Conservation (phyloP, 92 coral and sea anemone genomes). For the Desmophyllum pertusum region DNA sequence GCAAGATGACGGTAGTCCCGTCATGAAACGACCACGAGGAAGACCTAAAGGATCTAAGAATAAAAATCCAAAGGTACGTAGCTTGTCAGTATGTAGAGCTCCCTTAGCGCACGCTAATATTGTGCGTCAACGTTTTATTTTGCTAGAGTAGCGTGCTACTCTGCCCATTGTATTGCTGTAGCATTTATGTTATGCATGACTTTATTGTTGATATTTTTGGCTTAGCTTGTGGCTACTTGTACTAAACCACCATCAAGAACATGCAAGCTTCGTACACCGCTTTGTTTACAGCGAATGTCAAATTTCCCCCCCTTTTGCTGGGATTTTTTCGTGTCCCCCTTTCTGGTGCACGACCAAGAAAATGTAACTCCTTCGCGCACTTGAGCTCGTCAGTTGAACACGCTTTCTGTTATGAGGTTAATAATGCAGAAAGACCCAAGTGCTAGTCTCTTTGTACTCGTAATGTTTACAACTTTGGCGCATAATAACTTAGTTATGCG, state of each 20-base stretch:
- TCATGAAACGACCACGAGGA: slow-evolving; percentile 84
- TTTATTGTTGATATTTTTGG: slow-evolving; percentile 23
- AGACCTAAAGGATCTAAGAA: slow-evolving; percentile 96
- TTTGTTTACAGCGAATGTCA: background rate
- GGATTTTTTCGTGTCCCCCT: background rate
- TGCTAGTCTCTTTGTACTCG: slow-evolving; percentile 40
- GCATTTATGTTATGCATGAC: slow-evolving; percentile 39
- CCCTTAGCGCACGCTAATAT: slow-evolving; percentile 2
- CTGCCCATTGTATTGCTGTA: slow-evolving; percentile 36
- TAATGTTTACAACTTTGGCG: slow-evolving; percentile 64
- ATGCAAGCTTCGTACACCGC: background rate
- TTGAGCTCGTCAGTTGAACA: slow-evolving; percentile 46
- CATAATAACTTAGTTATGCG: slow-evolving; percentile 58
- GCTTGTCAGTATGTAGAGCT: background rate
- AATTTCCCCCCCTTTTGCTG: background rate
- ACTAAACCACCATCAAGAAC: background rate
- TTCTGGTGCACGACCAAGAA: background rate
- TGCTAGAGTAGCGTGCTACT: slow-evolving; percentile 20
- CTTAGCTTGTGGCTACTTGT: slow-evolving; percentile 21
- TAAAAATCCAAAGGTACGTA: slow-evolving; percentile 85
- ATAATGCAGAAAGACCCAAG: slow-evolving; percentile 60
- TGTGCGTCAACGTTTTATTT: background rate
- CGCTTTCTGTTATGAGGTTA: slow-evolving; percentile 60
- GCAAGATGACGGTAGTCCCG: slow-evolving; percentile 74
- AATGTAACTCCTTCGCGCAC: slow-evolving; percentile 26